These are phyloP conservation scores for Pygmarrhopalites habei DNA, from an alignment of 1,140 invertebrate genomes.

Conservation along the genomic window DNA sequence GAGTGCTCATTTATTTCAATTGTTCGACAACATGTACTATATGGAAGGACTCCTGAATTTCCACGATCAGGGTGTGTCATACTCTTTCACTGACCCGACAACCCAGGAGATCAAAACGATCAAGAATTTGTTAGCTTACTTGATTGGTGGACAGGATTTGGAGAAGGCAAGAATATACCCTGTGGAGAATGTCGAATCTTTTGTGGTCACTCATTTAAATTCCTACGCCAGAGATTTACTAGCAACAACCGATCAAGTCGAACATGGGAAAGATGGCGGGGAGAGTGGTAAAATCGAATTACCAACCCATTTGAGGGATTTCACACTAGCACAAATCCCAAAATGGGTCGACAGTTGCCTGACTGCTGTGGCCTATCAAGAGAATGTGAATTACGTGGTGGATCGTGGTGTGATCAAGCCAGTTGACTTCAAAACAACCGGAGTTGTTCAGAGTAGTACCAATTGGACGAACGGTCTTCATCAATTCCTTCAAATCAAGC, in stretches of 20 bases:
- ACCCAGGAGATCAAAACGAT: no score
- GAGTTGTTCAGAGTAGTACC: conserved; percentile 2
- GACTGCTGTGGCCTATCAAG: conserved; percentile 9
- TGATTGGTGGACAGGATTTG: not conserved
- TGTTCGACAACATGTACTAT: not conserved
- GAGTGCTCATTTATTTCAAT: not conserved
- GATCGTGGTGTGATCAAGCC: conserved; percentile 12
- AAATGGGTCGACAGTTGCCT: conserved; percentile 19
- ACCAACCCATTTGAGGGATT: conserved; percentile 4
- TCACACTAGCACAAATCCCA: conserved; percentile 10
- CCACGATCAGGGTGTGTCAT: no score
- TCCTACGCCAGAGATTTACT: not conserved
- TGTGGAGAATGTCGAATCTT: conserved; percentile 8
- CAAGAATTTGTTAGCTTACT: no score
- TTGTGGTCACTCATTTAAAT: conserved; percentile 10
- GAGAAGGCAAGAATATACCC: conserved; percentile 2
- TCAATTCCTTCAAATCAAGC: conserved; percentile 17
- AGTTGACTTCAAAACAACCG: conserved; percentile 13
- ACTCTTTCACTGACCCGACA: no score
- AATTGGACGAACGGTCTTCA: conserved; percentile 15
- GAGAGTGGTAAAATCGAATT: not conserved
- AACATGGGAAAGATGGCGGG: not conserved
- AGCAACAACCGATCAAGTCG: not conserved
- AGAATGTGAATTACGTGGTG: conserved; percentile 28
- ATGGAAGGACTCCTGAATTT: conserved; percentile 14